phyloP scores from a whole-genome alignment of 2,113 vertebrate species.

The Recurvirostra avosetta region DNA sequence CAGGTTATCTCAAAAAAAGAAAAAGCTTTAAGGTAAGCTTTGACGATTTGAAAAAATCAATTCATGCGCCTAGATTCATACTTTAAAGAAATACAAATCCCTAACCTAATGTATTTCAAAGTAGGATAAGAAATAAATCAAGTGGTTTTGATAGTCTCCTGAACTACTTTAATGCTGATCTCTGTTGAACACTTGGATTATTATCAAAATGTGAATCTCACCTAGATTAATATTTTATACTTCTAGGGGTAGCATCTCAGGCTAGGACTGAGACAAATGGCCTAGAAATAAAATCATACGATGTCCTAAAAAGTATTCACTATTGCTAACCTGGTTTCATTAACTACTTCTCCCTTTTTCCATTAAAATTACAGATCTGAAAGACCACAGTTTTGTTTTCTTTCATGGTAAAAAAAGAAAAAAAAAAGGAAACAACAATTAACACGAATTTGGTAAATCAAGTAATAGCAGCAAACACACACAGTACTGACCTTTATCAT shows the following conservation, averaged over 20 bases:
- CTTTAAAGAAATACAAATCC: constrained; percentile 25
- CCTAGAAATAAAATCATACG: not conserved
- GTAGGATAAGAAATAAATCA: constrained; percentile 11
- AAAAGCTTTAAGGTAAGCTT: not conserved
- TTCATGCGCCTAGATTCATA: not conserved
- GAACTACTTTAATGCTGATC: not conserved
- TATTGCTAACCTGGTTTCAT: not conserved
- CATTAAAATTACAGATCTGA: not conserved
- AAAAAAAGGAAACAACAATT: not conserved
- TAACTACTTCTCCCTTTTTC: not conserved
- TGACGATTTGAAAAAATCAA: constrained; percentile 30
- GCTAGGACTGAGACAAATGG: not conserved
- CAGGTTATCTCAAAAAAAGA: not conserved
- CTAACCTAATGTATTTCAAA: constrained; percentile 1
- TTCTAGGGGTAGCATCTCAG: not conserved
- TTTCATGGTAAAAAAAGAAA: not conserved
- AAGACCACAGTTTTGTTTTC: not conserved
- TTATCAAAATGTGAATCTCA: not conserved
- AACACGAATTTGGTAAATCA: not conserved
- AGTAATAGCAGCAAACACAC: not conserved
- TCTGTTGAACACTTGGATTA: not conserved
- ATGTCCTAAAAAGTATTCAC: not conserved
- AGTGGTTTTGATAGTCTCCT: not conserved
- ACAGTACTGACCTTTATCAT: not conserved
- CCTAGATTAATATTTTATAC: not conserved